Percentiles rank a stretch among this genome's conserved stretches.
These are phyloP conservation scores for Lissonota sp. DNA, from an alignment of 2,888 invertebrate genomes.

Conservation along the genomic window DNA sequence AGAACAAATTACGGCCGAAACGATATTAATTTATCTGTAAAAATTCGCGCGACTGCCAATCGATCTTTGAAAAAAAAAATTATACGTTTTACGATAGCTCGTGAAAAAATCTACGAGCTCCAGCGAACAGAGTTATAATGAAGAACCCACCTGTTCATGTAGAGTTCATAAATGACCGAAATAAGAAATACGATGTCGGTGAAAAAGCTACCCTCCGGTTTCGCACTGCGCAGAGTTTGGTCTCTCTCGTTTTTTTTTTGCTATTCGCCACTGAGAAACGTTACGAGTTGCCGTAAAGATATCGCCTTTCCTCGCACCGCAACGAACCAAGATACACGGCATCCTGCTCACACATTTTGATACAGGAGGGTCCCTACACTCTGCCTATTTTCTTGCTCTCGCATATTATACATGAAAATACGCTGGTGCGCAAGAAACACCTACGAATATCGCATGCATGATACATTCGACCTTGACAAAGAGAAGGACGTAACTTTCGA, in stretches of 20 bases:
- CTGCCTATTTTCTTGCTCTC: no score
- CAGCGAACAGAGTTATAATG: constrained; percentile 6
- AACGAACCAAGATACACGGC: constrained; percentile 14
- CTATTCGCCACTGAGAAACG: constrained; percentile 23
- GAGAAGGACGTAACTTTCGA: no score
- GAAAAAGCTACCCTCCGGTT: constrained; percentile 21
- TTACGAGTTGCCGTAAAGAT: constrained; percentile 66
- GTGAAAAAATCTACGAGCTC: no score
- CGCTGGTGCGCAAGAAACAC: constrained; percentile 3
- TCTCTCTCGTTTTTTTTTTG: no score
- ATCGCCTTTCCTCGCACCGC: constrained; percentile 38
- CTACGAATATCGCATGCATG: constrained; percentile 3
- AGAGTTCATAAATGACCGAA: constrained; percentile 10
- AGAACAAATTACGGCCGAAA: no score
- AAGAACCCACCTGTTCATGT: constrained; percentile 19
- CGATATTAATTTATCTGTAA: no score
- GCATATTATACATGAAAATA: neutral
- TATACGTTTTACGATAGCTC: no score
- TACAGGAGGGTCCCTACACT: constrained; percentile 19
- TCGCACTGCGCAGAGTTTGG: constrained; percentile 10
- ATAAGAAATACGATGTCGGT: constrained; percentile 35
- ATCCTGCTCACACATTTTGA: constrained; percentile 43
- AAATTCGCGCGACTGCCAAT: no score
- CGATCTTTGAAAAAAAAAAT: no score
- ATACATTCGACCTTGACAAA: neutral